A percentile compares a stretch with the other conserved stretches of the same genome.
phyloP scores from a whole-genome alignment of 1,140 invertebrate genomes.

The Bombus huntii region DNA sequence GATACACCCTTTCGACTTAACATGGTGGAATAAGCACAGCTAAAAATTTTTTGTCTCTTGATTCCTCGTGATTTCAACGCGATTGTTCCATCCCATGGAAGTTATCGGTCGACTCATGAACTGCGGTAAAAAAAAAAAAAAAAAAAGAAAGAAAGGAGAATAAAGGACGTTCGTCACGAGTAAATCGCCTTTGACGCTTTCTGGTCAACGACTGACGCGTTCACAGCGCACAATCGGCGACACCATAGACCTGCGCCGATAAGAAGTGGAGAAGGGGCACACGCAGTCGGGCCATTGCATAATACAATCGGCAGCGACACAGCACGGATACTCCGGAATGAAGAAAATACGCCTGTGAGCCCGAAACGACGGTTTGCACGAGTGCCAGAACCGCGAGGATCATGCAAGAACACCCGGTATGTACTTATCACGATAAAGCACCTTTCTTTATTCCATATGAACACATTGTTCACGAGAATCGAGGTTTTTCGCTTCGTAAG shows the following conservation, averaged over 20 bases:
- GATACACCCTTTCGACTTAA: too few species aligned
- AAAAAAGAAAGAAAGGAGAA: too few species aligned
- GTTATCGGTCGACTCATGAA: too few species aligned
- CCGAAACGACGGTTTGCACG: background rate
- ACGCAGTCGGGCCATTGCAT: constrained; percentile 7
- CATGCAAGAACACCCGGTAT: constrained; percentile 41
- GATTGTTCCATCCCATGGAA: too few species aligned
- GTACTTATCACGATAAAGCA: background rate
- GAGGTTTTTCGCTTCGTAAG: too few species aligned
- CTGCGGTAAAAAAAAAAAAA: background rate
- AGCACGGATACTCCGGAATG: background rate
- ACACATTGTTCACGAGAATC: too few species aligned
- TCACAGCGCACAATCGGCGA: background rate
- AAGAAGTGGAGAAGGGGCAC: background rate
- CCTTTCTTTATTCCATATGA: background rate
- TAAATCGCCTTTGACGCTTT: background rate
- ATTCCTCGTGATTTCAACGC: too few species aligned
- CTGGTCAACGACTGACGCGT: background rate
- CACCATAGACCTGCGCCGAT: background rate
- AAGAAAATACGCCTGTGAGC: background rate
- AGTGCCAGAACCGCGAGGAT: background rate
- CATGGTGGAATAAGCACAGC: too few species aligned
- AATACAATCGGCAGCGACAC: background rate
- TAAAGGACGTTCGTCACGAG: too few species aligned
- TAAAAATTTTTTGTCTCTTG: too few species aligned